Conservation (phyloP, 2,888 invertebrate genomes). For the Dione juno region DNA sequence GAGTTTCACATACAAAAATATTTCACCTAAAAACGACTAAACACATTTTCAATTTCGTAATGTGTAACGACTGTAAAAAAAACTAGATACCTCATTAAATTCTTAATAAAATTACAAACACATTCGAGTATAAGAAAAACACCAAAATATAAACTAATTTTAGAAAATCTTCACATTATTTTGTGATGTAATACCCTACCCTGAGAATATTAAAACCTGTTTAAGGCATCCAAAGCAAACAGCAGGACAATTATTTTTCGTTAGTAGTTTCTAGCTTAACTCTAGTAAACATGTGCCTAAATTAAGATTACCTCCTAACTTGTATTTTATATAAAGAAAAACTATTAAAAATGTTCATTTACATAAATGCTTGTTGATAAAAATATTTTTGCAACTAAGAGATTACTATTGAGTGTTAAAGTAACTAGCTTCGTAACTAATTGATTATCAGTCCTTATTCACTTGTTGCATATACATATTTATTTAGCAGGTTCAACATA, state of each 20-base stretch:
- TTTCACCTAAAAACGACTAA: slow-evolving; percentile 75
- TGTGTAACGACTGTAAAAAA: slow-evolving; percentile 41
- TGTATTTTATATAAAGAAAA: slow-evolving; percentile 42
- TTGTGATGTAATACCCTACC: slow-evolving; percentile 33
- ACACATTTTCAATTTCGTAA: slow-evolving; percentile 60
- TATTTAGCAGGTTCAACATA: slow-evolving; percentile 65
- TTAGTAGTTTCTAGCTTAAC: slow-evolving; percentile 40
- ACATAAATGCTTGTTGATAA: slow-evolving; percentile 58
- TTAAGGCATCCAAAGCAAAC: slow-evolving; percentile 31
- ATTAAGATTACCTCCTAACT: slow-evolving; percentile 34
- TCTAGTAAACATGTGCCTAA: slow-evolving; percentile 41
- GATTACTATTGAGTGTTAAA: slow-evolving; percentile 56
- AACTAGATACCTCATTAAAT: slow-evolving; percentile 25
- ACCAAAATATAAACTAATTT: slow-evolving; percentile 31
- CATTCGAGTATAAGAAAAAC: slow-evolving; percentile 32
- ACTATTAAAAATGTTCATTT: slow-evolving; percentile 46
- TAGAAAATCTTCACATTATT: slow-evolving; percentile 19
- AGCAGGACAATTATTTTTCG: slow-evolving; percentile 28
- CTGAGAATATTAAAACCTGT: slow-evolving; percentile 34
- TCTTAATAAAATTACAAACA: slow-evolving; percentile 31
- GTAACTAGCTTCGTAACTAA: slow-evolving; percentile 63
- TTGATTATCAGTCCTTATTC: slow-evolving; percentile 74
- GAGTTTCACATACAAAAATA: slow-evolving; percentile 79
- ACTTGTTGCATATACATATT: slow-evolving; percentile 65
- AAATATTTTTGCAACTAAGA: slow-evolving; percentile 58